These are phyloP conservation scores for Clupea harengus DNA, from an alignment of 2,113 vertebrate genomes.

Conservation along the genomic window DNA sequence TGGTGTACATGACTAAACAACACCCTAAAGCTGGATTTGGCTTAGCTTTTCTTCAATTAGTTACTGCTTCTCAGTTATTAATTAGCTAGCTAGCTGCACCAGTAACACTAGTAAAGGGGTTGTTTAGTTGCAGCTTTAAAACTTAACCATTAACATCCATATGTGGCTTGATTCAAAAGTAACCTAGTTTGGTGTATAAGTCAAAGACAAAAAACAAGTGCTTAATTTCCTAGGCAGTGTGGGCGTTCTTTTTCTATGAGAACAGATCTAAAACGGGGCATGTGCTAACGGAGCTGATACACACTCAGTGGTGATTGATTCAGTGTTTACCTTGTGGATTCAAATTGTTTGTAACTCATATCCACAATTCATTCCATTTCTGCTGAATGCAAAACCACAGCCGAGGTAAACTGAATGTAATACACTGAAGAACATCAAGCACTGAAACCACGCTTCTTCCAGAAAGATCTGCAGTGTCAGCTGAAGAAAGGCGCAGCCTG, in stretches of 20 bases:
- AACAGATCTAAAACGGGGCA: background rate
- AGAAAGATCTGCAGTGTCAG: background rate
- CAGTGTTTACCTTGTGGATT: background rate
- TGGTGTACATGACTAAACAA: background rate
- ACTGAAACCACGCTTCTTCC: background rate
- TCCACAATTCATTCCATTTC: background rate
- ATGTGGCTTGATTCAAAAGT: too few relatives aligned
- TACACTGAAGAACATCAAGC: background rate
- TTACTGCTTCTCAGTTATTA: background rate
- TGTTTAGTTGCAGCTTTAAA: too few relatives aligned
- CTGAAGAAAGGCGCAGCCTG: background rate
- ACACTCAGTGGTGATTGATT: background rate
- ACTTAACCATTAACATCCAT: background rate
- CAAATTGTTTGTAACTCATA: background rate
- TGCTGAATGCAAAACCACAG: background rate
- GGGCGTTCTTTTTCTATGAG: background rate
- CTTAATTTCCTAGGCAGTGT: background rate
- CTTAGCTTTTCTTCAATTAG: background rate
- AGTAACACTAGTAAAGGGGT: too few relatives aligned
- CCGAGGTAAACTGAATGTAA: background rate
- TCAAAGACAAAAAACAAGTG: background rate
- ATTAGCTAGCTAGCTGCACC: background rate
- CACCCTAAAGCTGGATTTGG: background rate
- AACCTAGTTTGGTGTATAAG: too few relatives aligned
- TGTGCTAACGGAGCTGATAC: background rate